Base-by-base conservation (phyloP, 2,797 vertebrate genomes). In the Pterois miles region DNA sequence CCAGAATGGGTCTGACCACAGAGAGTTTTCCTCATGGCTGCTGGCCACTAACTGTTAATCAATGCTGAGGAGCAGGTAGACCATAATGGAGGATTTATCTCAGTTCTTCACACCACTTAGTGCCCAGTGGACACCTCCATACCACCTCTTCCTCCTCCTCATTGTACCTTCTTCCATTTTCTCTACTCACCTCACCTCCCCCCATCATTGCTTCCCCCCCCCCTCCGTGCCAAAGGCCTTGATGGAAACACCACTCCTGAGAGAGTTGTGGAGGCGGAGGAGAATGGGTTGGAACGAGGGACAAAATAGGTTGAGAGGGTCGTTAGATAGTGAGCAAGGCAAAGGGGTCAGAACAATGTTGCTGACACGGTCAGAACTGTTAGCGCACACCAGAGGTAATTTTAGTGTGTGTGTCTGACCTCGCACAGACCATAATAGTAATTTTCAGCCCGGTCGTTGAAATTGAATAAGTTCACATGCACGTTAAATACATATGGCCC, bases 11-110 rank as follows among this genome's bases (percentile, higher is more conserved):
- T 65, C 54, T 52, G 54, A 71, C 66, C 29, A 50, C 68, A 14
- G 33, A 38, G 54, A 73, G 38, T 69, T 80, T 70, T 60, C 50
- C 23, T 76, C 57, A 60, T 60, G 40, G 20, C 74, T 72, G 38
- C 57, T 29, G 31, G 74, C 71, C 68, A 73, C 78, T 64, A 58
- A 80, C 78, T 86, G 86, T 93, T 94, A 93, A 94, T 95, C 91
- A 92, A 83, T 74, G 83, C 78, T 74, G 74, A 89, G 83, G 70
- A 85, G 78, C 84, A 87, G 86, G 85, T 91, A 81, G 85, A 87
- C 82, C 58, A 85, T 92, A 92, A 92, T 90, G 76, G 79, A 93
- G 82, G 87, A 91, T 93, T 94, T 93, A 92, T 93, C 86, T 89
- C 79, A 80, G 84, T 78, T 92, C 85, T 89, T 93, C 81, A 80